Conservation (phyloP, 2,888 invertebrate genomes). For the Temnothorax ravouxi region DNA sequence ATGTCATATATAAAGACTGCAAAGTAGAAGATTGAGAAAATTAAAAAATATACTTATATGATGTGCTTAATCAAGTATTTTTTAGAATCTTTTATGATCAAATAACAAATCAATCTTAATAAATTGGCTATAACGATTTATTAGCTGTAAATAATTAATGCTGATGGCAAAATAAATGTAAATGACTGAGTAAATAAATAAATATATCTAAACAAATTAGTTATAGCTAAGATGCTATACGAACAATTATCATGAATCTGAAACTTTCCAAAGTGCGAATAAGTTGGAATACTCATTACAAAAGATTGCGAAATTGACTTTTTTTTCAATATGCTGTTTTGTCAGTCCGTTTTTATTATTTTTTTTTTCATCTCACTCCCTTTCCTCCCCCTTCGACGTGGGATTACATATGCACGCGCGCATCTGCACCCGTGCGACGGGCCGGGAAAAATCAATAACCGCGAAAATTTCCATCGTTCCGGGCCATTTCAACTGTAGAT, state of each 20-base stretch:
- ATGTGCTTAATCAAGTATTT: not conserved
- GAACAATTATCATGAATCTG: constrained; percentile 35
- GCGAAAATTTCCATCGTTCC: constrained; percentile 80
- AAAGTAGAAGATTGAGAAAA: not conserved
- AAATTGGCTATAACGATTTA: not conserved
- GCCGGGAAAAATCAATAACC: constrained; percentile 77
- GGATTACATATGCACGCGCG: constrained; percentile 72
- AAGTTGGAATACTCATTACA: constrained; percentile 31
- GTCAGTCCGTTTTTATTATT: constrained; percentile 17
- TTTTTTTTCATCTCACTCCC: constrained; percentile 21
- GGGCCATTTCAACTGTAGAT: constrained; percentile 76
- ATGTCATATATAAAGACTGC: not conserved
- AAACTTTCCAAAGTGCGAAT: constrained; percentile 46
- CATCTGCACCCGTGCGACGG: constrained; percentile 70
- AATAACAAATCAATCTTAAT: not conserved
- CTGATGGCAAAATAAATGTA: not conserved
- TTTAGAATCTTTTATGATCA: not conserved
- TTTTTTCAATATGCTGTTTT: constrained; percentile 51
- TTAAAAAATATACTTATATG: not conserved
- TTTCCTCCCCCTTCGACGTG: constrained; percentile 30
- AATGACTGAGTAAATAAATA: not conserved
- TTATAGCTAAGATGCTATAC: constrained; percentile 8
- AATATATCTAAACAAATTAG: constrained; percentile 6
- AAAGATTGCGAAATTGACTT: constrained; percentile 56
- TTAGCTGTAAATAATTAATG: not conserved